Conservation (phyloP, 2,797 vertebrate genomes). For the Botia kubotai region DNA sequence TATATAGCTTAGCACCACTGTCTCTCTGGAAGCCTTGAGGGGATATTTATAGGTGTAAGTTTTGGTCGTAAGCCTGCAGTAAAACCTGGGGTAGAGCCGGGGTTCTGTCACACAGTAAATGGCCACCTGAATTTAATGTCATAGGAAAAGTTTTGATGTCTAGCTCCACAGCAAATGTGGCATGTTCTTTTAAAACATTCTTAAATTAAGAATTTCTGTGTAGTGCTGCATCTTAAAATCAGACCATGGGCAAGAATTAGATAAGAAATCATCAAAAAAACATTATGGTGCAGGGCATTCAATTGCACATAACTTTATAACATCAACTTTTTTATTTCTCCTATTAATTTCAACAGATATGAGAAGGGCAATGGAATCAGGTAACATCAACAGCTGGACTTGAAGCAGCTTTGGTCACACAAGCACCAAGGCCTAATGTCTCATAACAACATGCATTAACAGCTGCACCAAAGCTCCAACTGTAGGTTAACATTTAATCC, state of each 20-base stretch:
- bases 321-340: neutral
- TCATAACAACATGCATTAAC: neutral
- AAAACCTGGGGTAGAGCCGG: neutral
- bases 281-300: neutral
- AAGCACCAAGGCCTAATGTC: neutral
- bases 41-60: conserved; percentile 29
- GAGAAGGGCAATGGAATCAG: neutral
- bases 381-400: neutral
- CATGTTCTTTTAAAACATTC: no score
- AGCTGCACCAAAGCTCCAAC: neutral
- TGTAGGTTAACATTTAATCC: no score
- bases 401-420: neutral
- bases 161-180: neutral
- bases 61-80: conserved; percentile 1
- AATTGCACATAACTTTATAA: neutral
- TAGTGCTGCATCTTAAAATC: neutral
- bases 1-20: conserved; percentile 30
- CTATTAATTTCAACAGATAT: neutral
- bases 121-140: neutral
- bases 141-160: conserved; percentile 4
- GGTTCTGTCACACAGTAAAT: neutral
- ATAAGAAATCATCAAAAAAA: neutral
- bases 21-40: conserved; percentile 2
- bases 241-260: neutral
- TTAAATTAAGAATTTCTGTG: no score